Evolutionary conservation across 2,113 vertebrate genomes (phyloP).

Genomic region (Oncorhynchus tshawytscha): DNA sequence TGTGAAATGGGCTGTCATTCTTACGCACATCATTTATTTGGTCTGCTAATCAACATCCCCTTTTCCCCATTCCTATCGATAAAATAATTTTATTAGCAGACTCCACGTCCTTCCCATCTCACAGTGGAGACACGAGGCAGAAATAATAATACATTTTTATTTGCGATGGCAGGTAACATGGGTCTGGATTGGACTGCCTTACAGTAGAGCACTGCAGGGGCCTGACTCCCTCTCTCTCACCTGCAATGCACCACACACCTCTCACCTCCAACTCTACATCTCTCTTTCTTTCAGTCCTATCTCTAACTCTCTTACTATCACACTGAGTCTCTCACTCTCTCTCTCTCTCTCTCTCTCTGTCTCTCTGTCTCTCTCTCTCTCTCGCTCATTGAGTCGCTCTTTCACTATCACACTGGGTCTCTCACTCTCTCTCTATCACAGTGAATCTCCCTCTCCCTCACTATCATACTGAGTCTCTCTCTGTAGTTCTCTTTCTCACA

Average conservation of each 20-base stretch:
- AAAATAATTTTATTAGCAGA: too few species aligned
- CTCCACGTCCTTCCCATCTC: slow-evolving; percentile 6
- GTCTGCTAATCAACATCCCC: too few species aligned
- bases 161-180: slow-evolving; percentile 25
- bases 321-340: not conserved
- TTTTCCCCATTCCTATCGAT: too few species aligned
- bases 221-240: slow-evolving; percentile 46
- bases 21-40: too few species aligned
- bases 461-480: not conserved
- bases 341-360: not conserved
- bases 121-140: slow-evolving; percentile 42
- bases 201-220: slow-evolving; percentile 63
- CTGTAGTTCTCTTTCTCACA: not conserved
- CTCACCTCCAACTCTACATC: slow-evolving; percentile 64
- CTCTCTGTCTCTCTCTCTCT: not conserved
- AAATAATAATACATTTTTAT: slow-evolving; percentile 18
- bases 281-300: slow-evolving; percentile 38
- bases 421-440: slow-evolving; percentile 17
- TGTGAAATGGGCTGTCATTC: too few species aligned
- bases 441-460: too few species aligned
- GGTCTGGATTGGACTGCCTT: slow-evolving; percentile 51
- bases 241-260: slow-evolving; percentile 73
- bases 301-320: not conserved
- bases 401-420: not conserved
- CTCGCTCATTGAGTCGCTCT: not conserved